Percentiles rank a stretch among this genome's conserved stretches.
phyloP scores from a whole-genome alignment of 2,797 vertebrate species.

The Rhabdophis nuchalis region DNA sequence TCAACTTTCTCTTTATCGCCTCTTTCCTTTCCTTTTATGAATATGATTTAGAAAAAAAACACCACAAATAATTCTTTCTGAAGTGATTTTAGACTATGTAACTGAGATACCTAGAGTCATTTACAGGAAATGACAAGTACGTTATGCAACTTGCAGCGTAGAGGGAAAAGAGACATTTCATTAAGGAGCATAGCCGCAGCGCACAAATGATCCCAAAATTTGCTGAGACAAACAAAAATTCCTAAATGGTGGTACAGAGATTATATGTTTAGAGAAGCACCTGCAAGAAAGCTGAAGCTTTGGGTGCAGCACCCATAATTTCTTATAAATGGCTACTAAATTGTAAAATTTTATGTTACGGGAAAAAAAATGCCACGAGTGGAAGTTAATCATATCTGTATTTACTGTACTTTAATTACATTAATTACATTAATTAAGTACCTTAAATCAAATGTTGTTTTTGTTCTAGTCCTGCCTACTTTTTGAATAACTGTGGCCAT shows the following conservation, averaged over 20 bases:
- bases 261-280: background rate
- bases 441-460: background rate
- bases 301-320: background rate
- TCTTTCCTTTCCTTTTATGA: background rate
- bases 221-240: background rate
- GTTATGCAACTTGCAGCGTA: background rate
- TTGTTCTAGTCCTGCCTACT: background rate
- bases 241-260: background rate
- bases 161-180: constrained; percentile 21
- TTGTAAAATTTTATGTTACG: background rate
- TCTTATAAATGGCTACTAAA: background rate
- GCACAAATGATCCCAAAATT: constrained; percentile 37
- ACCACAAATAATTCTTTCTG: constrained; percentile 18
- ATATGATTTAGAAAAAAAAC: constrained; percentile 20
- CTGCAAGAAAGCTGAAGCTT: background rate
- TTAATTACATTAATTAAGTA: background rate
- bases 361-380: background rate
- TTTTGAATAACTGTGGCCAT: background rate
- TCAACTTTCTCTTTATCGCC: background rate
- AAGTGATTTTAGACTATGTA: constrained; percentile 18
- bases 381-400: background rate
- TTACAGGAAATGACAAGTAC: constrained; percentile 27
- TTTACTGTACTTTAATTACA: background rate
- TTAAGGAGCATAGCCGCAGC: background rate
- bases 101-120: constrained; percentile 27